Evolutionary conservation across 2,797 vertebrate species (phyloP), one percentile per base, ranked within the genome.

Genomic region (Gymnothorax javanicus): DNA sequence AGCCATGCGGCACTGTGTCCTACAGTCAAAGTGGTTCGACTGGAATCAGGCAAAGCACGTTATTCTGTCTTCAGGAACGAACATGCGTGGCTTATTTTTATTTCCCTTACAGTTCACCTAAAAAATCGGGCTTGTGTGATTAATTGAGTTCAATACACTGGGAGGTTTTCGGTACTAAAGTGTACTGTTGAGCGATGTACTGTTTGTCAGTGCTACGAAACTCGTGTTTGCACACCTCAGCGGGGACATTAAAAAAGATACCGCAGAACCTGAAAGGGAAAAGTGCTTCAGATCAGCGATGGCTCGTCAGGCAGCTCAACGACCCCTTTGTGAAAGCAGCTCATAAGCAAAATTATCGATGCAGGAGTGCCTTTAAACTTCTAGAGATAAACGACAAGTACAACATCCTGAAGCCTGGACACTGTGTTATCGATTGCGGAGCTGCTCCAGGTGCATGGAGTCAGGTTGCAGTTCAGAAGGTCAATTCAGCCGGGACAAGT

Each of bases 381-480:
- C 93, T 99, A 89, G 97, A 99, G 90, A 94, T 99, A 0, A 96
- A 99, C 13, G 93, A 97, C 62, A 97, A 94, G 90, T 92, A 97
- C 84, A 60, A 23, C 1, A 86, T 99, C 7, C 91, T 99, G 7
- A 91, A 77, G 52, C 97, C 98, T 0, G 99, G 99, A 0, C n/a
- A 94, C 7, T 92, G 92, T 0, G 97, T 99, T 82, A 92, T 99
- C 13, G 99, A 99, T 92, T 99, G 98, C 0, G 99, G 99, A 0
- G 97, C 98, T 0, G 97, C 98, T 0, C 98, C 98, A 0, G 98
- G 98, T 62, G 97, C 98, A 2, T 99, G 99, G 99, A 98, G 97
- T 91, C 98, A 99, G 93, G 96, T 99, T 86, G 97, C 97, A 0
- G 96, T 98, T 13, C 93, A 95, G 58, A 97, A 94, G 83, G 98